Percentiles rank a stretch among this genome's conserved stretches.
phyloP scores from a whole-genome alignment of 2,113 vertebrate genomes.

The Vulpes vulpes region DNA sequence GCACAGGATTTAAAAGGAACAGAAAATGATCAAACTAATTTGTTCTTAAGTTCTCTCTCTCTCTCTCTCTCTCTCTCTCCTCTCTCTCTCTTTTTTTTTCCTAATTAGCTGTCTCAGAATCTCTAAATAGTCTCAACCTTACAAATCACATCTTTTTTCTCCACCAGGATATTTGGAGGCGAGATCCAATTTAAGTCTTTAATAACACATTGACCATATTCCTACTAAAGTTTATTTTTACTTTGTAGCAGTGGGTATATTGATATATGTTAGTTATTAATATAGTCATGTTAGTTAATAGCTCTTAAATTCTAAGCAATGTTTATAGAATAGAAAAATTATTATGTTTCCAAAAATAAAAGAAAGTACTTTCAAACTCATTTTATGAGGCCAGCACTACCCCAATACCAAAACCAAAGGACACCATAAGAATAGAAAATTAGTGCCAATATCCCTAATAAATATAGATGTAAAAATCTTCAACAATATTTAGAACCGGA shows the following conservation, averaged over 20 bases:
- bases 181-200: not conserved
- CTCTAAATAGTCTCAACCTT: not conserved
- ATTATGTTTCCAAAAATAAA: not conserved
- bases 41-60: not conserved
- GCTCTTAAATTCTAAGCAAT: not conserved
- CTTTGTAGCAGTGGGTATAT: not conserved
- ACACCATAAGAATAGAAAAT: not conserved
- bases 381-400: not conserved
- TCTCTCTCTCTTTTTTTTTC: not conserved
- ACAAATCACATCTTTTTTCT: not conserved
- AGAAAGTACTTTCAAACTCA: not conserved
- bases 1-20: not conserved
- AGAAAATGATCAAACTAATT: not conserved
- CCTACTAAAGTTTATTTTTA: not conserved
- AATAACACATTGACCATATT: not conserved
- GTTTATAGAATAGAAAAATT: not conserved
- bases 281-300: not conserved
- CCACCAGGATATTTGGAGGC: not conserved
- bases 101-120: not conserved
- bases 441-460: not conserved
- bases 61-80: too few relatives aligned
- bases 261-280: not conserved
- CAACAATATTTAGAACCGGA: not conserved
- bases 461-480: not conserved
- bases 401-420: not conserved